Percentiles rank a stretch among this genome's conserved stretches.
Conservation (phyloP, 2,888 invertebrate genomes). For the Pollenia angustigena region DNA sequence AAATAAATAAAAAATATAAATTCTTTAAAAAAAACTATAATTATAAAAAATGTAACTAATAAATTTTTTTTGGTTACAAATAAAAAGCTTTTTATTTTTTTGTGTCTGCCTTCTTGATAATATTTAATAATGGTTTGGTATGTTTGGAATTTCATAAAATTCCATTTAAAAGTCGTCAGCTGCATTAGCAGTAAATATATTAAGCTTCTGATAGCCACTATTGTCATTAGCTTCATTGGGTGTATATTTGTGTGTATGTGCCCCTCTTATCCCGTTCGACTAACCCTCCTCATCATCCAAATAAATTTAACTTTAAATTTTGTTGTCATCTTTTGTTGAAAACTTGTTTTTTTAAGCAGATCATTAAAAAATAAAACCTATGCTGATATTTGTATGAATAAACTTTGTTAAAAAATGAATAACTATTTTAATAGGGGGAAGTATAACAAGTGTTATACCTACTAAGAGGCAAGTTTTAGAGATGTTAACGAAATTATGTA, state of each 20-base stretch:
- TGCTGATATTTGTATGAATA: constrained; percentile 3
- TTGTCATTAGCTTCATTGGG: constrained; percentile 17
- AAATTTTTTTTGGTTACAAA: background rate
- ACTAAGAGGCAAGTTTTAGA: too few relatives aligned
- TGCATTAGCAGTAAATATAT: constrained; percentile 54
- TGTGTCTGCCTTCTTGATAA: constrained; percentile 1
- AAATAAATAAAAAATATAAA: too few relatives aligned
- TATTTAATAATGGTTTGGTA: constrained; percentile 57
- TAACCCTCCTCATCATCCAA: background rate
- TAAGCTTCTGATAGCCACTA: constrained; percentile 9
- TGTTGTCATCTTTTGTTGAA: constrained; percentile 26
- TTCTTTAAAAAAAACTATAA: too few relatives aligned
- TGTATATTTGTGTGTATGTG: background rate
- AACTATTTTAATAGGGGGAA: too few relatives aligned
- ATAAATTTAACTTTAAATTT: background rate
- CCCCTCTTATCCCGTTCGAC: constrained; percentile 3
- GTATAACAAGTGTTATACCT: too few relatives aligned
- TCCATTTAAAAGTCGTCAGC: constrained; percentile 66
- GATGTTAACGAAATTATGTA: too few relatives aligned
- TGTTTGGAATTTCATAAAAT: constrained; percentile 71
- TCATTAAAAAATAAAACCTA: background rate
- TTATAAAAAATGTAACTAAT: too few relatives aligned
- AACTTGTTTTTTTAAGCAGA: constrained; percentile 51
- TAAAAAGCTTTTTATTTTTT: constrained; percentile 12
- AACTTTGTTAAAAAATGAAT: too few relatives aligned